Evolutionary conservation across 1,140 invertebrate species (phyloP), one percentile per base, ranked within the genome.

Genomic region (Oncopeltus fasciatus): DNA sequence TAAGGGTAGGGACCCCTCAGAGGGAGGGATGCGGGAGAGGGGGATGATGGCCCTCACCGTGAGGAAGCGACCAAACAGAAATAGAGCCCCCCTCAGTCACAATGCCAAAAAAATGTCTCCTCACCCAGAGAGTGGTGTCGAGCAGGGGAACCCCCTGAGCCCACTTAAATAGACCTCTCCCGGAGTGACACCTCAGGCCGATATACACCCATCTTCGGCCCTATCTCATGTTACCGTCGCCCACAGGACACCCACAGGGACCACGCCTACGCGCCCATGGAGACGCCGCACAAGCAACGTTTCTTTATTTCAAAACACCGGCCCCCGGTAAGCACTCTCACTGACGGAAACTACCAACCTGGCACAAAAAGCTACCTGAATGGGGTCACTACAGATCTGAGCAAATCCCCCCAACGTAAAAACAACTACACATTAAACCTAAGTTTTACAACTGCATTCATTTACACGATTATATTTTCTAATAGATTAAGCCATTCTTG

Each of bases 71-170:
- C n/a, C n/a, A n/a, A n/a, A 53, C 49, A 53, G 49, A 53, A 53
- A 53, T 53, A 53, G 49, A 53, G 18, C 49, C 20, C 49, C 49
- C 49, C 49, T n/a, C n/a, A n/a, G n/a, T n/a, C 24, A 53, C 49
- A 53, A 53, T 53, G 49, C 49, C 49, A 53, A 53, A 53, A 53
- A 53, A 53, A 53, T 53, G 49, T 46, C 44, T 53, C 21, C 9
- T 16, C 20, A 24, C 21, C 49, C 49, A 18, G 2, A 12, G 49
- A 26, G 18, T 26, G 26, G 31, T 8, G 31, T 14, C 20, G 24
- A 53, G 49, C n/a, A 21, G 49, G 14, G 24, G 14, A 24, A 24
- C 49, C 26, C 18, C 26, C 49, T 26, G 26, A 24, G 21, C 49
- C 24, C 24, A 53, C 49, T 26, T 53, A 53, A 53, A 53, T 53